Evolutionary conservation across 2,888 invertebrate species (phyloP), one percentile per base, ranked within the genome.

Genomic region (Mimachlamys varia): DNA sequence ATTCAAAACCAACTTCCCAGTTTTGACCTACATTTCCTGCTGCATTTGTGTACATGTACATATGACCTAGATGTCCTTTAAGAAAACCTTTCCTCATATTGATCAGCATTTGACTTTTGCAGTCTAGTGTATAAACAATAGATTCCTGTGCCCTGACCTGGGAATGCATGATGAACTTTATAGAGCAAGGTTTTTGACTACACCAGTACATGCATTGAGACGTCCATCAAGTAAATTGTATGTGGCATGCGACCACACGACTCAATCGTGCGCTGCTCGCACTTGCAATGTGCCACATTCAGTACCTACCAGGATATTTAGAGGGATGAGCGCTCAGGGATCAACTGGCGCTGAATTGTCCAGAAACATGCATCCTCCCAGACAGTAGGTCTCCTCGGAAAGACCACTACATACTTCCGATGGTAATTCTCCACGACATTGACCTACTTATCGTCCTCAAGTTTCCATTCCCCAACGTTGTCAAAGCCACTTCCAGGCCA

Each of bases 401-500:
- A 76, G 76, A 33, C 76, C 33, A 76, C 76, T 12, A 76, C 33
- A 76, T 7, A 27, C 76, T 10, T 5, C 1, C 2, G 27, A 76
- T 76, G 33, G 33, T 76, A 76, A 76, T 76, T 76, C 33, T 76
- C 13, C 27, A 27, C 27, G 76, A 76, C 76, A 76, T 76, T 33
- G 33, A 76, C 76, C 76, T 33, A 76, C 27, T 76, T 33, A 76
- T 33, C 33, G 76, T 76, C 33, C 76, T 76, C 27, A 15, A 22
- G 19, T 33, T 76, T 2, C 76, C 76, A 33, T 76, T 15, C 27
- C 76, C 33, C 12, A 76, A 33, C 33, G 33, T 15, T 27, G 76
- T 33, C 76, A 76, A 76, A 76, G 76, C 76, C 76, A 76, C 76
- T 76, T 76, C 76, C 33, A 76, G 33, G 12, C 76, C 76, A 33